Evolutionary conservation across 37 sponge, comb jelly and placozoan genomes (phyloP).

Genomic region (Cliona cf. orientalis): DNA sequence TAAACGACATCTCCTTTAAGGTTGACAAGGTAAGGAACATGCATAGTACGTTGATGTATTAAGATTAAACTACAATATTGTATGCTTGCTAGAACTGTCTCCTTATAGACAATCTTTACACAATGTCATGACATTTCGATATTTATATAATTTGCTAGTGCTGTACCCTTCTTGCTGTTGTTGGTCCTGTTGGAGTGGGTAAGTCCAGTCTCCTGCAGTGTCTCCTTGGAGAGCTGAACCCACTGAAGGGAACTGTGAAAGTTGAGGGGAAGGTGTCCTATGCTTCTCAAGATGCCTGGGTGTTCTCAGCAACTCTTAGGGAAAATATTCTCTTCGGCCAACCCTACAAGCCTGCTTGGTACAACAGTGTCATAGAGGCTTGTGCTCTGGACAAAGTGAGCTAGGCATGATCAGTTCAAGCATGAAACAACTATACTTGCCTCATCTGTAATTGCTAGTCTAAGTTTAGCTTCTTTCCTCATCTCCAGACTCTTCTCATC

Average conservation of each 20-base stretch:
- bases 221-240: slow-evolving; percentile 54
- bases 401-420: background rate
- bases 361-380: slow-evolving; percentile 49
- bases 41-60: too few relatives aligned
- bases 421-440: too few relatives aligned
- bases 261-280: slow-evolving; percentile 60
- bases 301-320: slow-evolving; percentile 74
- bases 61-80: too few relatives aligned
- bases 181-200: background rate
- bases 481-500: too few relatives aligned
- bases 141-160: background rate
- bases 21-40: slow-evolving; percentile 20
- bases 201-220: slow-evolving; percentile 77
- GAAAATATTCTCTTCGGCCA: slow-evolving; percentile 80
- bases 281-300: slow-evolving; percentile 78
- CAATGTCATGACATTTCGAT: background rate
- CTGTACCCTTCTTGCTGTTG: background rate
- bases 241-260: slow-evolving; percentile 44
- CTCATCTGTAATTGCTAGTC: too few relatives aligned
- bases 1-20: slow-evolving; percentile 30
- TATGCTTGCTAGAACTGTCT: too few relatives aligned
- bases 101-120: too few relatives aligned
- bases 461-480: too few relatives aligned
- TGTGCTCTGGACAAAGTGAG: slow-evolving; percentile 65
- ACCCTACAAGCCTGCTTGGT: slow-evolving; percentile 30